Percentiles rank a stretch among this genome's conserved stretches.
These are phyloP conservation scores for Tipula vernalis DNA, from an alignment of 2,888 invertebrate genomes.

Conservation along the genomic window DNA sequence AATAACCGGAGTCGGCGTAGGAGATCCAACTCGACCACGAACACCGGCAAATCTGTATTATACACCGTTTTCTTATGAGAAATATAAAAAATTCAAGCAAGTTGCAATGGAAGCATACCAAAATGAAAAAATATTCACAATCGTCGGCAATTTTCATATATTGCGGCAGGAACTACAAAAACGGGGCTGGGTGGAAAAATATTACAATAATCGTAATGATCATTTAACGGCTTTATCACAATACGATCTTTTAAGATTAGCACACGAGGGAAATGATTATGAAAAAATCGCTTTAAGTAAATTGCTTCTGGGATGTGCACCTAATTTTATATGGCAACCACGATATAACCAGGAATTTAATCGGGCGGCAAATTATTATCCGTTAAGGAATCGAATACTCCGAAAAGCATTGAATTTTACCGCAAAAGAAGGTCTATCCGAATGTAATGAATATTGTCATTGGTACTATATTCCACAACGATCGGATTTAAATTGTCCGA, in stretches of 20 bases:
- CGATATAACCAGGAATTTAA: background rate
- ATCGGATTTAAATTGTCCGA: conserved; percentile 48
- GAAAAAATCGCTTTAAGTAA: conserved; percentile 41
- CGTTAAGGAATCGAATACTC: conserved; percentile 28
- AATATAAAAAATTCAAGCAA: conserved; percentile 15
- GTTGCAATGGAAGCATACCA: conserved; percentile 22
- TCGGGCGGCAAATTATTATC: conserved; percentile 15
- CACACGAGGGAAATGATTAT: conserved; percentile 29
- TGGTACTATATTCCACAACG: conserved; percentile 28
- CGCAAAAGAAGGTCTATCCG: conserved; percentile 37
- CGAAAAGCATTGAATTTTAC: conserved; percentile 33
- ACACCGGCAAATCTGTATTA: background rate
- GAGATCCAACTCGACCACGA: background rate
- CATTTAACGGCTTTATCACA: conserved; percentile 28
- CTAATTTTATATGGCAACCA: conserved; percentile 60
- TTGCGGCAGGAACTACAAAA: conserved; percentile 40
- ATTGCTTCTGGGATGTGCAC: conserved; percentile 46
- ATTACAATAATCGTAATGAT: conserved; percentile 29
- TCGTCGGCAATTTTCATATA: conserved; percentile 27
- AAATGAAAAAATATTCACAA: conserved; percentile 29
- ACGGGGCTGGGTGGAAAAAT: conserved; percentile 64
- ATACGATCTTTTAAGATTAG: conserved; percentile 25
- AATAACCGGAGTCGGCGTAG: background rate
- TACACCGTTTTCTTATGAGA: conserved; percentile 10
- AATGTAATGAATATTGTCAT: conserved; percentile 28